Percentiles rank a stretch among this genome's conserved stretches.
Evolutionary conservation across 2,888 invertebrate genomes (phyloP).

Genomic region (Stomorhina lunata): DNA sequence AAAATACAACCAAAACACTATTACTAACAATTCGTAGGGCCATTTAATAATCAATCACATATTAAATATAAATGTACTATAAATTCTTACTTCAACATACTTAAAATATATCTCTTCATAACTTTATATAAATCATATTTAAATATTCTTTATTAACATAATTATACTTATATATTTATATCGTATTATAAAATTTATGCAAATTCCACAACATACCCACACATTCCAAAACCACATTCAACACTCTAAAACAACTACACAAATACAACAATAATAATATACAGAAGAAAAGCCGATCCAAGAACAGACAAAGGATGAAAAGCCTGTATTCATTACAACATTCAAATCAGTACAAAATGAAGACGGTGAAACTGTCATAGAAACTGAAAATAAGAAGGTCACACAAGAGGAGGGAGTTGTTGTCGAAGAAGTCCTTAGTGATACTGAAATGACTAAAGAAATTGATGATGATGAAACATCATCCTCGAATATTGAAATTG

Average conservation of each 20-base stretch:
- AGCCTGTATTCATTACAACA: constrained; percentile 78
- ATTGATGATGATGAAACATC: constrained; percentile 70
- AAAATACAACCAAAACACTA: not conserved
- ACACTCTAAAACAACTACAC: not conserved
- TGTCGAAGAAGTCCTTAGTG: constrained; percentile 79
- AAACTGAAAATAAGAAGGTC: constrained; percentile 77
- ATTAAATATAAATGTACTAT: constrained; percentile 27
- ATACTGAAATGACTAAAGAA: constrained; percentile 73
- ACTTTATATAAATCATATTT: not conserved
- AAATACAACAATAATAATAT: constrained; percentile 67
- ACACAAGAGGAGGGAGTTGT: constrained; percentile 77
- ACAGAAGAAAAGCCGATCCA: constrained; percentile 72
- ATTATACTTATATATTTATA: constrained; percentile 27
- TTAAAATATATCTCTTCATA: not conserved
- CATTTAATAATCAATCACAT: not conserved
- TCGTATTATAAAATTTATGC: constrained; percentile 9
- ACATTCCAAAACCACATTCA: constrained; percentile 1
- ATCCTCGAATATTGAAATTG: constrained; percentile 76
- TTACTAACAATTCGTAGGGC: constrained; percentile 8
- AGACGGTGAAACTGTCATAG: constrained; percentile 76
- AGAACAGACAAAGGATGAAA: constrained; percentile 75
- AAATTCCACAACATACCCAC: constrained; percentile 15
- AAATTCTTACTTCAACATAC: not conserved
- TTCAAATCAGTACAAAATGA: constrained; percentile 79
- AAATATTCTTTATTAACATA: constrained; percentile 9